Evolutionary conservation across 2,888 invertebrate species (phyloP).

Genomic region (Strigamia crassipes): DNA sequence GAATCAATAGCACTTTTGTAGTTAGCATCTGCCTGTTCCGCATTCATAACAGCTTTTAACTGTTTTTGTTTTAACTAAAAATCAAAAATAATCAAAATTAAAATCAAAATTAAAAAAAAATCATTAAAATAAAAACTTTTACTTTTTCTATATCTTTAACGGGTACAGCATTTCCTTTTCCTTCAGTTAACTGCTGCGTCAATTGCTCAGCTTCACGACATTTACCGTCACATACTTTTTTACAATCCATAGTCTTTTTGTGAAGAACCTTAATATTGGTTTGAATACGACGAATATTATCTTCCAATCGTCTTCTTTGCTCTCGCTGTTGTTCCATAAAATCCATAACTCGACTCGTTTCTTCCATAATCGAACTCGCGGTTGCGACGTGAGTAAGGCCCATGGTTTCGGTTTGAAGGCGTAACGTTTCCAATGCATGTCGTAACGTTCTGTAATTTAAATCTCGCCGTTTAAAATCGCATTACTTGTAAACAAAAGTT

Average conservation of each 20-base stretch:
- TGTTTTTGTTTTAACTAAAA: slow-evolving; percentile 49
- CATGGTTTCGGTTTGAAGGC: slow-evolving; percentile 47
- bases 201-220: slow-evolving; percentile 47
- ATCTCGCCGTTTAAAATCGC: background rate
- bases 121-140: background rate
- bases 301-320: slow-evolving; percentile 47
- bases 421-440: slow-evolving; percentile 47
- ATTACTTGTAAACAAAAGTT: background rate
- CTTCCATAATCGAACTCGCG: slow-evolving; percentile 44
- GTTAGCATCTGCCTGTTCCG: slow-evolving; percentile 43
- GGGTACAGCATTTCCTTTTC: slow-evolving; percentile 14
- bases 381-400: slow-evolving; percentile 47
- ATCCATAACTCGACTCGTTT: slow-evolving; percentile 47
- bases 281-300: slow-evolving; percentile 48
- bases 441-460: slow-evolving; percentile 34
- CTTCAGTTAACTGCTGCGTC: slow-evolving; percentile 33
- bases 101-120: background rate
- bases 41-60: slow-evolving; percentile 43
- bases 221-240: slow-evolving; percentile 47
- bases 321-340: slow-evolving; percentile 48
- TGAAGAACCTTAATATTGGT: slow-evolving; percentile 46
- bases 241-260: slow-evolving; percentile 49
- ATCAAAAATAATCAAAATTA: background rate
- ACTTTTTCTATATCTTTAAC: slow-evolving; percentile 50
- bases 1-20: slow-evolving; percentile 47